Evolutionary conservation across 2,888 invertebrate genomes (phyloP).

Genomic region (Orchestes rusci): DNA sequence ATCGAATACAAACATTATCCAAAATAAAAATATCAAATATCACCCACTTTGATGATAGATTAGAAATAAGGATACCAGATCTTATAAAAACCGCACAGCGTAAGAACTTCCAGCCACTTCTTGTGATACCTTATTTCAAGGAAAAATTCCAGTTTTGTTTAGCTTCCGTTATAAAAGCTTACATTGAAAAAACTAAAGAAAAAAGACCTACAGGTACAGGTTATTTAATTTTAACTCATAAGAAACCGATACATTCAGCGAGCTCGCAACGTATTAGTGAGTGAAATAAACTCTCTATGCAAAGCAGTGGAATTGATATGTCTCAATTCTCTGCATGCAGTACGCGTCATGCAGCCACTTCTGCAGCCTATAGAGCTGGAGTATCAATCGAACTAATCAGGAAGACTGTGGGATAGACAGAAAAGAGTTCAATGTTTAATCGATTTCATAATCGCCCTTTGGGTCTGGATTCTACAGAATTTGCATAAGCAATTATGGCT

Average conservation of each 20-base stretch:
- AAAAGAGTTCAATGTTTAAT: too few species aligned
- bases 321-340: too few species aligned
- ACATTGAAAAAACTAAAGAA: slow-evolving; percentile 1
- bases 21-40: slow-evolving; percentile 5
- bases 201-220: slow-evolving; percentile 3
- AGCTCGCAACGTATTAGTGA: too few species aligned
- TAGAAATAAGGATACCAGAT: slow-evolving; percentile 8
- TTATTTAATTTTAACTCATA: slow-evolving; percentile 6
- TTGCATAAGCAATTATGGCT: slow-evolving; percentile 6
- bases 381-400: slow-evolving; percentile 9
- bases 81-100: slow-evolving; percentile 3
- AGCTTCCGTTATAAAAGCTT: slow-evolving; percentile 6
- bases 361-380: slow-evolving; percentile 7
- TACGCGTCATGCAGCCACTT: slow-evolving; percentile 10
- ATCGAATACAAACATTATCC: slow-evolving; percentile 7
- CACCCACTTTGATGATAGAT: slow-evolving; percentile 1
- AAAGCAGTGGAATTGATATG: too few species aligned
- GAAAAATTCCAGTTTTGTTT: slow-evolving; percentile 5
- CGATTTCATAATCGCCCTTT: too few species aligned
- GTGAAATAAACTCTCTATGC: slow-evolving; percentile 5
- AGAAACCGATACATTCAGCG: slow-evolving; percentile 2
- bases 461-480: slow-evolving; percentile 6
- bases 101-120: slow-evolving; percentile 4
- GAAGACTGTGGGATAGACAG: slow-evolving; percentile 9
- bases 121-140: slow-evolving; percentile 5